Conservation (phyloP, 2,797 vertebrate genomes). For the Platyrinchus mystaceus region DNA sequence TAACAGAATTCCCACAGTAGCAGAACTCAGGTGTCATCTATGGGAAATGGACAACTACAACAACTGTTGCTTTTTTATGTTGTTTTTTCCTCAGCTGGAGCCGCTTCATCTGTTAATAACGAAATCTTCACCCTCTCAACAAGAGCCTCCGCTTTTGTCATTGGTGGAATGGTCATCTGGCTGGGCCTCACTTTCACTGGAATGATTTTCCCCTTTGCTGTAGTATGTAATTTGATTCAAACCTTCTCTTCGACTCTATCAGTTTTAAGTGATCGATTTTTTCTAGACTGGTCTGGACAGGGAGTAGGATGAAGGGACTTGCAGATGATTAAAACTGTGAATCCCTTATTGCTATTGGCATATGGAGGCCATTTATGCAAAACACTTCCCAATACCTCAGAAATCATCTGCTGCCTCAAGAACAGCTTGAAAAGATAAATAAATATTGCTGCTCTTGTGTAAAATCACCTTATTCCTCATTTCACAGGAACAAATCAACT, state of each 20-base stretch:
- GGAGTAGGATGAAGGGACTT: not conserved
- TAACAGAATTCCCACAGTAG: not conserved
- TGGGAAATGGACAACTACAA: not conserved
- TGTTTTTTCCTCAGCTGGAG: conserved; percentile 79
- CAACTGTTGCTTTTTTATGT: not conserved
- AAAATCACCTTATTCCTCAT: not conserved
- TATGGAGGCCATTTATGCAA: not conserved
- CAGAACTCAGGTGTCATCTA: not conserved
- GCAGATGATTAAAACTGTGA: not conserved
- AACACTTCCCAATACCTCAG: not conserved
- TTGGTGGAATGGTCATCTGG: conserved; percentile 87
- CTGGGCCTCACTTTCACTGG: conserved; percentile 84
- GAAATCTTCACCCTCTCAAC: conserved; percentile 90
- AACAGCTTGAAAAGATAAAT: not conserved
- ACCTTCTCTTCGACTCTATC: not conserved
- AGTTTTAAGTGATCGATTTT: not conserved
- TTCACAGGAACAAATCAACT: not conserved
- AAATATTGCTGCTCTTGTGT: not conserved
- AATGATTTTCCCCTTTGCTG: conserved; percentile 87
- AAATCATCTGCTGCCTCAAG: not conserved
- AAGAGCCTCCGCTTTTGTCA: conserved; percentile 85
- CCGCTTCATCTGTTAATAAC: conserved; percentile 81
- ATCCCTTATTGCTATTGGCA: not conserved
- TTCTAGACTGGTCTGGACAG: not conserved
- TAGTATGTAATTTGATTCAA: conserved; percentile 71